Evolutionary conservation across 2,113 vertebrate genomes (phyloP).

Genomic region (Varanus komodoensis): DNA sequence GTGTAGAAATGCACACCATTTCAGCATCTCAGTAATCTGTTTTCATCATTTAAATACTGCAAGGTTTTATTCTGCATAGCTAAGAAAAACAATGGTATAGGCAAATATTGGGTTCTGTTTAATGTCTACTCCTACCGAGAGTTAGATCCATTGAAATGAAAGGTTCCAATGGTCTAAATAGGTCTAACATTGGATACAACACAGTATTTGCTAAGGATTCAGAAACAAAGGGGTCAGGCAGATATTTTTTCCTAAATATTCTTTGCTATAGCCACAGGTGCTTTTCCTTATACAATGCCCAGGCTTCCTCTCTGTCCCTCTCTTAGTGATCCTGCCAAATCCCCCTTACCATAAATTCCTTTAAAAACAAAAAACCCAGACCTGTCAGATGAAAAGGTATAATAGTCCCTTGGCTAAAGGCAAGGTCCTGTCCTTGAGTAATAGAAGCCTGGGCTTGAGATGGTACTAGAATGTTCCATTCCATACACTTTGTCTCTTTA

Average conservation of each 20-base stretch:
- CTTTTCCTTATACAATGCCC: background rate
- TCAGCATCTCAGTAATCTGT: background rate
- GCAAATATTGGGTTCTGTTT: background rate
- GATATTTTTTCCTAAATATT: background rate
- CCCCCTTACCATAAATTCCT: too few species aligned
- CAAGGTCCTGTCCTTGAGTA: constrained; percentile 25
- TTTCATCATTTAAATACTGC: background rate
- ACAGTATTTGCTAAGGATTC: background rate
- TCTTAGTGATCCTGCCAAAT: background rate
- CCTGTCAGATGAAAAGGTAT: constrained; percentile 1
- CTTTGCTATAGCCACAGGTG: background rate
- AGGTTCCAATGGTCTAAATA: too few species aligned
- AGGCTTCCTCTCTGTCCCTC: background rate
- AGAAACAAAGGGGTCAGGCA: background rate
- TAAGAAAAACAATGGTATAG: too few species aligned
- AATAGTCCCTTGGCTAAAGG: background rate
- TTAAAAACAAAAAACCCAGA: too few species aligned
- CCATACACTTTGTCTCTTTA: constrained; percentile 64
- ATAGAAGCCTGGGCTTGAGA: constrained; percentile 51
- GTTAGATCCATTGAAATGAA: too few species aligned
- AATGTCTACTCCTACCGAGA: too few species aligned
- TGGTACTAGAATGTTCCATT: constrained; percentile 51
- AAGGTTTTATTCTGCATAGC: too few species aligned
- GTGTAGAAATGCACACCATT: background rate
- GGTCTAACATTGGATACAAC: too few species aligned